Base-by-base conservation (phyloP, 2,797 vertebrate genomes). In the Xyrichtys novacula region DNA sequence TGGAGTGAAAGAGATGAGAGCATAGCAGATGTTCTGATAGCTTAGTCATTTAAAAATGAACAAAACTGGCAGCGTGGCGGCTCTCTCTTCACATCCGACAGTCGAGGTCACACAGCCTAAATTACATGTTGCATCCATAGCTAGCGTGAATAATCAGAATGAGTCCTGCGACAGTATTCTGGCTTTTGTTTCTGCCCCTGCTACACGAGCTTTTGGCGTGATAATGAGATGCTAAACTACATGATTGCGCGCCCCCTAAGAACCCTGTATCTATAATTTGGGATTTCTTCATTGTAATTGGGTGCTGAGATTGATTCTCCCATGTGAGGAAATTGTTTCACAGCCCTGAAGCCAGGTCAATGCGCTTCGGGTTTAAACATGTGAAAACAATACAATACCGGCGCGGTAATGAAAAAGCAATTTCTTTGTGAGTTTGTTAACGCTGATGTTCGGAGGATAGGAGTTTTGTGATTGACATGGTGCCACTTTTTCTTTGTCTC, bases 11-110 rank as follows among this genome's bases (percentile, higher is more conserved):
- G 78, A 75, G 71, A 86, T 63, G 83, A 78, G 77, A 84, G 81
- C 39, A 19, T 23, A 79, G 85, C 90, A 90, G 90, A 89, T 90
- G 88, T 92, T 85, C 72, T 71, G 79, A 87, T 77, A 63, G 64
- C 81, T 82, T 82, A 71, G 68, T 80, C 80, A 63, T 88, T 88
- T 85, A 85, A 87, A 78, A 71, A 57, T 46, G 68, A 84, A 74
- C 65, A 73, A 55, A 84, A 78, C 77, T 67, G 76, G 72, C 83
- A 85, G 75, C 78, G 32, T 50, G 62, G 69, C 71, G 71, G 74
- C 78, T 80, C 59, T 74, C 52, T 42, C 69, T 75, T 77, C 80
- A 82, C 62, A 67, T 86, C 69, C 79, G 58, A 65, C 42, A 74
- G 75, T 75, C 34, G 3, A 63, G 82, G 77, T 81, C 77, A 70